phyloP scores from a whole-genome alignment of 2,113 vertebrate genomes.

The Rhipidura dahli region DNA sequence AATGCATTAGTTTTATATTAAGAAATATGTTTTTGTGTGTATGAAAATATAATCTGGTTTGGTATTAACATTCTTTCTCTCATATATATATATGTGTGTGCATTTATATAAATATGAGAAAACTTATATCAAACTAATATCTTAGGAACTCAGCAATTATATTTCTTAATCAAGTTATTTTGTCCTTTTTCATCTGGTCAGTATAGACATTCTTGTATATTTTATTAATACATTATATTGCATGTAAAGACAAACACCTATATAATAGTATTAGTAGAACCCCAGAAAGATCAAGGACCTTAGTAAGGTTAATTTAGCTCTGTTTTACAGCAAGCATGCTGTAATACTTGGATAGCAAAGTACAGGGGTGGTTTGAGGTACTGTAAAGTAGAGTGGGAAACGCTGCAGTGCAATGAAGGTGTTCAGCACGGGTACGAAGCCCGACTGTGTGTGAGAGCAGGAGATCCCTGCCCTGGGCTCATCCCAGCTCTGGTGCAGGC shows the following conservation, averaged over 20 bases:
- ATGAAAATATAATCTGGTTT: not conserved
- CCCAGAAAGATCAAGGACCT: not conserved
- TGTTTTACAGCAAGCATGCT: not conserved
- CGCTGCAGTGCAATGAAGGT: rapidly evolving
- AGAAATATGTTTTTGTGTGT: not conserved
- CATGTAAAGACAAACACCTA: not conserved
- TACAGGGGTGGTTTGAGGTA: not conserved
- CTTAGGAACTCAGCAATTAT: not conserved
- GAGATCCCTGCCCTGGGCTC: not conserved
- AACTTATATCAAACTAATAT: not conserved
- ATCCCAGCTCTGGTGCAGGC: not conserved
- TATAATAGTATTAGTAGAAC: not conserved
- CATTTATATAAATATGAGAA: not conserved
- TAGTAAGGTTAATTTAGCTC: not conserved
- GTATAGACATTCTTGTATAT: not conserved
- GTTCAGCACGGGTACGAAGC: rapidly evolving
- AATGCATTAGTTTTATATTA: constrained; percentile 2
- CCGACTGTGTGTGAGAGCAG: rapidly evolving
- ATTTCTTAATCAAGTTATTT: not conserved
- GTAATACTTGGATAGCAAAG: not conserved
- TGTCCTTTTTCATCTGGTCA: constrained; percentile 27
- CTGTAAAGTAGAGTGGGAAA: not conserved
- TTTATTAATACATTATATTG: not conserved
- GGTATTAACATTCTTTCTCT: not conserved
- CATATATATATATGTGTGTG: not conserved